Base-by-base conservation (phyloP, 2,888 invertebrate species). In the Tachystola acroxantha region DNA sequence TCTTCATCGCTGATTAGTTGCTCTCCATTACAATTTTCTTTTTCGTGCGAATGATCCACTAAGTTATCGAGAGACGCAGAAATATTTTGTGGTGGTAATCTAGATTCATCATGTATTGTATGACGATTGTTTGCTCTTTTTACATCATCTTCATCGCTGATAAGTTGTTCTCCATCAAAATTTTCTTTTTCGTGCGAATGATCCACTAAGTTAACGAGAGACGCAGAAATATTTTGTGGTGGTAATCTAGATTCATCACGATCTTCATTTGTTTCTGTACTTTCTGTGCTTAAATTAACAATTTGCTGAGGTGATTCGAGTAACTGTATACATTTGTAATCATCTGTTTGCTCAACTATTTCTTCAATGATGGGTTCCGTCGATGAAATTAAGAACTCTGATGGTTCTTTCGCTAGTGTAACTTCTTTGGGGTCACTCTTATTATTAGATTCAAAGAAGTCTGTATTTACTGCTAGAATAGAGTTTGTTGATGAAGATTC, bases 321-420 rank as follows among this genome's bases (percentile, higher is more conserved):
- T 42, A 80, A 54, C 42, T 72, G 71, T 56, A 70, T 59, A 36
- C 66, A 76, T 50, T 82, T 82, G 40, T 76, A 79, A 54, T 84
- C 81, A 47, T 82, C 82, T 16, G 82, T 82, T 48, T 71, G 64
- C 46, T 69, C 62, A 12, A 56, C 49, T n/a, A n/a, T n/a, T n/a
- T n/a, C n/a, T 45, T 48, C 56, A 42, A 42, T 37, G 10, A 40
- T 37, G 20, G 42, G 37, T 16, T 50, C 48, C n/a, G n/a, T n/a
- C n/a, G n/a, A n/a, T 12, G n/a, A n/a, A n/a, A n/a, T n/a, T n/a
- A n/a, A n/a, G n/a, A n/a, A n/a, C n/a, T n/a, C n/a, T n/a, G n/a
- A n/a, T n/a, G n/a, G n/a, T n/a, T n/a, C n/a, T n/a, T n/a, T n/a
- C n/a, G n/a, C n/a, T n/a, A n/a, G n/a, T n/a, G n/a, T n/a, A n/a